Evolutionary conservation across 2,888 invertebrate species (phyloP), one percentile per base, ranked within the genome.

Genomic region (Clivina fossor): DNA sequence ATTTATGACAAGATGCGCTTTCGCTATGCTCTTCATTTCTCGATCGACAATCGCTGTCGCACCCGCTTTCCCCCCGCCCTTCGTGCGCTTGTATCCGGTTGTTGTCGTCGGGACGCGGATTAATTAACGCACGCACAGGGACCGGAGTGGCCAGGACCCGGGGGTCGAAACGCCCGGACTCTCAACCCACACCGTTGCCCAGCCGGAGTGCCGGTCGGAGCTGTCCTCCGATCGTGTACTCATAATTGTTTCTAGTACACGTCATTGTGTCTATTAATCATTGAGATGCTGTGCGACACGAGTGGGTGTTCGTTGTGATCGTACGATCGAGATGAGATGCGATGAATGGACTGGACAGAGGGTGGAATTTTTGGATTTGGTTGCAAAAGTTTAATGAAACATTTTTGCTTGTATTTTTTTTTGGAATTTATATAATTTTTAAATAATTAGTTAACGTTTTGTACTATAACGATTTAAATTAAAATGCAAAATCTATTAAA

Each of bases 1-100:
- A 73, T 73, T 73, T 72, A 73, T 72, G 72, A 68, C 38, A 49
- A 19, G 28, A 18, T 35, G n/a, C 38, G 15, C 9, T 40, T 26
- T 20, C 32, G n/a, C n/a, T n/a, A n/a, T n/a, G n/a, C n/a, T n/a
- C n/a, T n/a, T n/a, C n/a, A n/a, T 41, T 13, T 41, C 41, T 41
- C 41, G 22, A 5, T 41, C 41, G 22, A 46, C 16, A 18, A 15
- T 18, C 40, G 4, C 18, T 26, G 3, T 26, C 33, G 24, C 16
- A 7, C 37, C 3, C 48, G 8, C 15, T 30, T 13, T 3, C 35
- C 33, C 47, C 3, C 13, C 24, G 13, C 18, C 18, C 38, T 38
- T n/a, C 41, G 20, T 33, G 4, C 18, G 26, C 2, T 26, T 24
- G 24, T 26, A 7, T 26, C 3, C 48, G 8, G 9, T 30, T 13